Percentiles rank a stretch among this genome's conserved stretches.
These are phyloP conservation scores for Nasonia vitripennis DNA, from an alignment of 1,140 invertebrate species.

Conservation along the genomic window DNA sequence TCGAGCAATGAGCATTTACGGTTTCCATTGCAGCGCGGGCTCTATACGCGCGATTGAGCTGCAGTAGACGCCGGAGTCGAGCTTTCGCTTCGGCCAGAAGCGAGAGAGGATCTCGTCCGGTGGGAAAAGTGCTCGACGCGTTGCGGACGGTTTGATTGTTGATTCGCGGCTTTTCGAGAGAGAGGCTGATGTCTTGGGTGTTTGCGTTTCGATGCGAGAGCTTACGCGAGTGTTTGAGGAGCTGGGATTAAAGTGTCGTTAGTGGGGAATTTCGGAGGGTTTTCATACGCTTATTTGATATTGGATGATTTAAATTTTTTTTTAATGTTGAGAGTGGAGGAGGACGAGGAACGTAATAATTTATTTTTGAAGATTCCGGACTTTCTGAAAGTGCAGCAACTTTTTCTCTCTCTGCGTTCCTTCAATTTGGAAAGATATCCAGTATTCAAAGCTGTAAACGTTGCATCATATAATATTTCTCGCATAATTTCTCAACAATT, in stretches of 20 bases:
- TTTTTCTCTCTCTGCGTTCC: too few species aligned
- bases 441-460: not conserved
- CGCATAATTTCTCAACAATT: too few species aligned
- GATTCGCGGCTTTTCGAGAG: not conserved
- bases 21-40: not conserved
- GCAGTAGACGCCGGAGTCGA: not conserved
- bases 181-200: not conserved
- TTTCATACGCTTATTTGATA: too few species aligned
- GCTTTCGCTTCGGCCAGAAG: not conserved
- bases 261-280: too few species aligned
- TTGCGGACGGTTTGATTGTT: not conserved
- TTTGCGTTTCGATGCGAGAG: not conserved
- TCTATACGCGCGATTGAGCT: not conserved
- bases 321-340: too few species aligned
- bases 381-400: too few species aligned
- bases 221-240: too few species aligned
- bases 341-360: too few species aligned
- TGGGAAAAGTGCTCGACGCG: too few species aligned
- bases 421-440: not conserved
- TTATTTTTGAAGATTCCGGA: too few species aligned
- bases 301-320: too few species aligned
- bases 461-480: not conserved
- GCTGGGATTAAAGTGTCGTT: not conserved
- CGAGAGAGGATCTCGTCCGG: not conserved
- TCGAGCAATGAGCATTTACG: constrained; percentile 10